Base-by-base conservation (phyloP, 2,888 invertebrate genomes). In the Drosophila setosimentum region DNA sequence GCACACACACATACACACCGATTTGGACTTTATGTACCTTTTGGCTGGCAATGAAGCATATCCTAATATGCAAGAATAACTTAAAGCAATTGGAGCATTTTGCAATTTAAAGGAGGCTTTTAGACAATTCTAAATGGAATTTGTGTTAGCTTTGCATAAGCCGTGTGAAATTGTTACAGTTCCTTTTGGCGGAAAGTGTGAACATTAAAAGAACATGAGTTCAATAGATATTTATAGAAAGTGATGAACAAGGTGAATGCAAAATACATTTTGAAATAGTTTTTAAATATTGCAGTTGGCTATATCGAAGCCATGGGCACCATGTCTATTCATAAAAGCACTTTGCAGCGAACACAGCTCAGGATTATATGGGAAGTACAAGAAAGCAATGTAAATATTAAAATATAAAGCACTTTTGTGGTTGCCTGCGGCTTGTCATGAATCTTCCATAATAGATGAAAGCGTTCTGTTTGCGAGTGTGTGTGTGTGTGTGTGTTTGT, bases 41-140 rank as follows among this genome's bases (percentile, higher is more conserved):
- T 90, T 81, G 77, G 74, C 74, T 82, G 82, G 71, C 87, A 87
- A 90, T 90, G 90, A 89, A 89, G 87, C 87, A 87, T 89, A 67
- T 57, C 70, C 77, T 82, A 82, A 90, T 90, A 87, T 78, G 78
- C 73, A 48, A 73, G 62, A 68, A 76, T 35, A 53, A 73, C 88
- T 87, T 89, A 68, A 83, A 83, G 78, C 62, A 64, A 32, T 68
- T 68, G 13, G 32, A 24, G 55, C 59, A 68, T 76, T 78, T 80
- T 76, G 55, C 58, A 76, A 72, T 76, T 78, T 80, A 72, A 78
- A 76, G 75, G 54, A 69, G n/a, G 54, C 64, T 79, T 54, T 79
- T 74, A 75, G 62, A 8, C n/a, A 8, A 55, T 55, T 55, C 35
- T 6, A 60, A 59, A 58, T 42, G 48, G 35, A 40, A 63, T 73